These are phyloP conservation scores for Miniopterus natalensis DNA, from an alignment of 2,113 vertebrate genomes.

Conservation along the genomic window DNA sequence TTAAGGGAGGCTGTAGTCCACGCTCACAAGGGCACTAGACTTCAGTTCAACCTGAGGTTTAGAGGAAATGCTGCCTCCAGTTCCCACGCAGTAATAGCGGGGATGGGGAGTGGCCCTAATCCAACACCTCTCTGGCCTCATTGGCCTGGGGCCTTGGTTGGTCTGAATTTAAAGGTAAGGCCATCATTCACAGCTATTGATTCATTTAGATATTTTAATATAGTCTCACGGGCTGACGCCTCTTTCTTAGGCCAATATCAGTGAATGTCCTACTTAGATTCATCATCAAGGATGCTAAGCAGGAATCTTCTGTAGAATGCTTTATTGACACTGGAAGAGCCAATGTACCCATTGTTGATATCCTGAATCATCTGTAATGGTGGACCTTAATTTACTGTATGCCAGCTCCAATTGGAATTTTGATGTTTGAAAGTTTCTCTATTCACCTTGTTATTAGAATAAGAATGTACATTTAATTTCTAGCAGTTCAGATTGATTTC, in stretches of 20 bases:
- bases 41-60: not conserved
- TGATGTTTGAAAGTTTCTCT: conserved; percentile 17
- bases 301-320: not conserved
- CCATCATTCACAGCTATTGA: not conserved
- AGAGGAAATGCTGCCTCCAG: not conserved
- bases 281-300: not conserved
- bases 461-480: conserved; percentile 14
- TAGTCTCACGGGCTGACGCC: not conserved
- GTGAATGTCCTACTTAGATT: not conserved
- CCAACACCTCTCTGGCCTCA: not conserved
- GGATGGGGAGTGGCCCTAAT: not conserved
- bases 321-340: not conserved
- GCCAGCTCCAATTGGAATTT: not conserved
- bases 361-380: not conserved
- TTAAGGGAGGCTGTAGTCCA: not conserved
- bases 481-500: not conserved
- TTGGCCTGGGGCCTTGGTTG: not conserved
- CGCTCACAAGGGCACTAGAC: not conserved
- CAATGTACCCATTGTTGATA: not conserved
- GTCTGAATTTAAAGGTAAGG: conserved; percentile 16
- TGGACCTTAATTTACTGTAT: not conserved
- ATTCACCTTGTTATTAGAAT: not conserved
- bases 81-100: not conserved
- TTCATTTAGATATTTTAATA: not conserved
- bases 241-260: not conserved